Percentiles rank a stretch among this genome's conserved stretches.
These are phyloP conservation scores for Macrocentrus cingulum DNA, from an alignment of 1,140 invertebrate genomes.

Conservation along the genomic window DNA sequence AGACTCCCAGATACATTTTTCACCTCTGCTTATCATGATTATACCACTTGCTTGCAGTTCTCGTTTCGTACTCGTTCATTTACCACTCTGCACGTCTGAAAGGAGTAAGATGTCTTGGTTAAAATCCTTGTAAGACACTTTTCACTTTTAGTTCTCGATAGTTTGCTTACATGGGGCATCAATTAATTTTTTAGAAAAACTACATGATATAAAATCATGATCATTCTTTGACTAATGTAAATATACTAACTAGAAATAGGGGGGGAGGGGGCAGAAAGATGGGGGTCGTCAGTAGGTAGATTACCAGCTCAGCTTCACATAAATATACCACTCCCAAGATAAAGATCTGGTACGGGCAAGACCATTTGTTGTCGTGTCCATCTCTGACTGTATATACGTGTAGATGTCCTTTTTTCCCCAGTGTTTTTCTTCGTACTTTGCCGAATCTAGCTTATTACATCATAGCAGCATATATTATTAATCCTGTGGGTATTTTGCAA, in stretches of 20 bases:
- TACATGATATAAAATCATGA: too few species aligned
- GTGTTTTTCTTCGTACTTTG: background rate
- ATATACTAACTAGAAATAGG: constrained; percentile 16
- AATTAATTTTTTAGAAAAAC: too few species aligned
- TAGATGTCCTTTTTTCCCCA: constrained; percentile 9
- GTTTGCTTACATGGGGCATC: too few species aligned
- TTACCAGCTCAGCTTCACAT: constrained; percentile 47
- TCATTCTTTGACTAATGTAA: too few species aligned
- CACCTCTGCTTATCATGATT: constrained; percentile 61
- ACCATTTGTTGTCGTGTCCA: constrained; percentile 53
- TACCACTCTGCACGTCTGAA: constrained; percentile 20
- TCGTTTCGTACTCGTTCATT: constrained; percentile 27
- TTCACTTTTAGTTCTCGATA: too few species aligned
- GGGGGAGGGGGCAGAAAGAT: constrained; percentile 20
- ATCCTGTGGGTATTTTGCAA: background rate
- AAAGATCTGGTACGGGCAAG: constrained; percentile 47
- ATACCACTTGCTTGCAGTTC: constrained; percentile 52
- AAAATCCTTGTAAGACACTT: too few species aligned
- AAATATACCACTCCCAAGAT: constrained; percentile 51
- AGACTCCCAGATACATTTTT: constrained; percentile 55
- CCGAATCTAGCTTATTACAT: constrained; percentile 17
- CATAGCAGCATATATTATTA: constrained; percentile 4
- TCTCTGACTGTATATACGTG: constrained; percentile 42
- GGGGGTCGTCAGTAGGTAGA: constrained; percentile 40
- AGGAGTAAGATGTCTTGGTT: too few species aligned